Evolutionary conservation across 2,888 invertebrate genomes (phyloP).

Genomic region (Latrodectus hesperus): DNA sequence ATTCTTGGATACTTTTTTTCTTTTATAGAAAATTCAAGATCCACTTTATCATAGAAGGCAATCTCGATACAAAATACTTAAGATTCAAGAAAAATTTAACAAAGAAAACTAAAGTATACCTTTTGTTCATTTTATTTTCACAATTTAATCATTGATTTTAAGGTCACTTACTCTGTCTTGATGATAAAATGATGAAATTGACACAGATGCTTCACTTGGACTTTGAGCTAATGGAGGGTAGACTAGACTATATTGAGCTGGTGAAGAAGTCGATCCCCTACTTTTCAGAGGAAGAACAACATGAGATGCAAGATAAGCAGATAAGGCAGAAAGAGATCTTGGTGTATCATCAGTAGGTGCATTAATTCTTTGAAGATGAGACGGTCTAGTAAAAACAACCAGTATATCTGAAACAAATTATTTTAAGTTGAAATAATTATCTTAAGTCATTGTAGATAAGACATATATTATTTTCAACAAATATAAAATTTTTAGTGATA

Average conservation of each 20-base stretch:
- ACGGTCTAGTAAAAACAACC: constrained; percentile 88
- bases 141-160: too few relatives aligned
- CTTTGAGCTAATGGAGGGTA: constrained; percentile 74
- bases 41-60: too few relatives aligned
- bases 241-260: constrained; percentile 70
- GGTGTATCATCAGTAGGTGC: constrained; percentile 81
- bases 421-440: neutral
- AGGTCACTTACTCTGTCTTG: constrained; percentile 81
- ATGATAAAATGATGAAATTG: constrained; percentile 86
- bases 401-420: constrained; percentile 78
- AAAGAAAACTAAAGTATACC: too few relatives aligned
- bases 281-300: constrained; percentile 71
- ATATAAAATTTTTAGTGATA: too few relatives aligned
- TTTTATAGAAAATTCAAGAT: too few relatives aligned
- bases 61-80: too few relatives aligned
- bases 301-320: constrained; percentile 74
- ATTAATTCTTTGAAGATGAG: constrained; percentile 76
- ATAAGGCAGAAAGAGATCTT: constrained; percentile 84
- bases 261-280: constrained; percentile 69
- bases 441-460: neutral
- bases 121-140: too few relatives aligned
- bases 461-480: too few relatives aligned
- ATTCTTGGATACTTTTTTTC: too few relatives aligned
- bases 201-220: constrained; percentile 76
- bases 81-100: too few relatives aligned